These are phyloP conservation scores for Eidolon dupreanum DNA, from an alignment of 2,797 vertebrate species.

Conservation along the genomic window DNA sequence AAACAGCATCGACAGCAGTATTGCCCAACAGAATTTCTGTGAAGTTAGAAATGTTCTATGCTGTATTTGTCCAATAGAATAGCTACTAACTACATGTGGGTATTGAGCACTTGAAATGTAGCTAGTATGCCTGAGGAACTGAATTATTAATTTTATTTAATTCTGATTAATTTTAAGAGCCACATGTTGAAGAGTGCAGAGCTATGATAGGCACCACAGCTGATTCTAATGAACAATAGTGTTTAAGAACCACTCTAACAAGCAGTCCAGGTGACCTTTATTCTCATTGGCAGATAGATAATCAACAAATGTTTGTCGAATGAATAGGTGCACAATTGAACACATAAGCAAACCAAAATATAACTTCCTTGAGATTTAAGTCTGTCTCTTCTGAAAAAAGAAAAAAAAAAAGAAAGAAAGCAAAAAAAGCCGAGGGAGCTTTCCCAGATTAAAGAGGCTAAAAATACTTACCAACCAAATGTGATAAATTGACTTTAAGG, in stretches of 20 bases:
- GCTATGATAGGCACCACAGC: neutral
- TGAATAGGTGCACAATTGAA: neutral
- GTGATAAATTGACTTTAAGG: neutral
- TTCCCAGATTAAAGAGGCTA: neutral
- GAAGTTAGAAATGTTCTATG: neutral
- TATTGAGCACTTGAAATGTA: neutral
- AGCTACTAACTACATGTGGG: neutral
- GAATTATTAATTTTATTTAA: slow-evolving; percentile 10
- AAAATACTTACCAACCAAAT: neutral
- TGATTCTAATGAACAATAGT: neutral
- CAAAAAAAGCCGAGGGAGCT: neutral
- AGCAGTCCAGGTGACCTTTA: neutral
- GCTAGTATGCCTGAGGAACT: neutral
- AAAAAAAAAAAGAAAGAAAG: neutral
- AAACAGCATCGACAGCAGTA: neutral
- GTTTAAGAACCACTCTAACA: neutral
- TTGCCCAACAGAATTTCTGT: neutral
- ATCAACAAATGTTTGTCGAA: neutral
- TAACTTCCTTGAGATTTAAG: neutral
- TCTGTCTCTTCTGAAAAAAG: neutral
- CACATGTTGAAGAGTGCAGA: neutral
- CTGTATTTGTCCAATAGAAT: neutral
- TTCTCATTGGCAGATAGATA: neutral
- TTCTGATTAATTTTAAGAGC: neutral
- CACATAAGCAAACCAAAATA: neutral